phyloP scores from a whole-genome alignment of 2,888 invertebrate genomes.

The Xylocampa areola region DNA sequence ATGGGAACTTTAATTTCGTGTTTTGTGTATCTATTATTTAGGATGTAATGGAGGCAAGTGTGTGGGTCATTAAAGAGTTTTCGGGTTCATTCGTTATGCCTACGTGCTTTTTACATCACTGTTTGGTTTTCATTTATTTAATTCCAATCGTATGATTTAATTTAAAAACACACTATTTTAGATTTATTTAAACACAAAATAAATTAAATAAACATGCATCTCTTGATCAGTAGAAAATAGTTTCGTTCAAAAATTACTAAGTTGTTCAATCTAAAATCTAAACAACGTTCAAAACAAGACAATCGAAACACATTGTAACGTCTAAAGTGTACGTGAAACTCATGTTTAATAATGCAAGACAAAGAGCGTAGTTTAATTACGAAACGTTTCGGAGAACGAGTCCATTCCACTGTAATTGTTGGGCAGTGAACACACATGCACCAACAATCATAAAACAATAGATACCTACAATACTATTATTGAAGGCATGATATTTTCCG shows the following conservation, averaged over 20 bases:
- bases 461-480: conserved; percentile 60
- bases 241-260: no score
- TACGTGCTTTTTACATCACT: no score
- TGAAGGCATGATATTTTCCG: conserved; percentile 71
- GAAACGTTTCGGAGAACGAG: conserved; percentile 20
- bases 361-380: conserved; percentile 37
- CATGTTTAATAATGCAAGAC: conserved; percentile 29
- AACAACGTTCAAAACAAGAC: conserved; percentile 1
- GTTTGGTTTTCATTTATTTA: no score
- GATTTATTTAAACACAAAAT: no score
- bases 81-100: no score
- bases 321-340: conserved; percentile 17
- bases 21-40: not conserved
- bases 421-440: conserved; percentile 11
- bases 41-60: no score
- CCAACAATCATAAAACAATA: conserved; percentile 67
- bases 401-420: conserved; percentile 38
- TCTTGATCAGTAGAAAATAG: no score
- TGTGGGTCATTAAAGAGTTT: no score
- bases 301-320: conserved; percentile 27
- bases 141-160: no score
- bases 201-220: no score
- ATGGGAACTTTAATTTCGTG: not conserved
- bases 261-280: no score
- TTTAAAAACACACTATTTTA: no score